Evolutionary conservation across 2,888 invertebrate species (phyloP), one percentile per base, ranked within the genome.

Genomic region (Caenorhabditis sp.): DNA sequence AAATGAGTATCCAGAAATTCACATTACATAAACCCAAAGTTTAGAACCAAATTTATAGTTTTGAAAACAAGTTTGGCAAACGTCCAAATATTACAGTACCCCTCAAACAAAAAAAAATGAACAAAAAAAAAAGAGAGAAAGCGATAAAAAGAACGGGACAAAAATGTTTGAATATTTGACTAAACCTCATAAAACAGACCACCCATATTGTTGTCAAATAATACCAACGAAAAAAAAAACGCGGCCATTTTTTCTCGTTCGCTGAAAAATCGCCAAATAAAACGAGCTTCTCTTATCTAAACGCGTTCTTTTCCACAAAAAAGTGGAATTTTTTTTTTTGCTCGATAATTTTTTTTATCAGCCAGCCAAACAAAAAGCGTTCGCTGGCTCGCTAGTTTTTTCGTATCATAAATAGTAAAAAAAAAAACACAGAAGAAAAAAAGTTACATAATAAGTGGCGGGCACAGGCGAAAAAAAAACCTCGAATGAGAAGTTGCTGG

Each of bases 91-190:
- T 36, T 36, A 36, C 36, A 36, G 36, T 36, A 36, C 10, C 36
- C 36, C 10, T 36, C 36, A n/a, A n/a, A n/a, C n/a, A n/a, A n/a
- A n/a, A n/a, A n/a, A n/a, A n/a, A n/a, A n/a, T n/a, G n/a, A n/a
- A n/a, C n/a, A n/a, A n/a, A n/a, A n/a, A n/a, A n/a, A n/a, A n/a
- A n/a, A 54, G 54, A 14, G 58, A 53, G 31, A 31, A 31, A 31
- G 10, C 17, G 21, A 21, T 25, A 31, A 31, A 26, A 25, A 64
- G 38, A n/a, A 23, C 50, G 20, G 53, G n/a, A 23, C 7, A 63
- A n/a, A 66, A 66, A 66, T 66, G 54, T 66, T 66, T 66, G 66
- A 66, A 66, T 66, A 66, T 66, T 66, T 66, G 66, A 66, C 66
- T 59, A 66, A 66, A 66, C 66, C 54, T 27, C 65, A 53, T 43